Evolutionary conservation across 2,113 vertebrate genomes (phyloP).

Genomic region (Mobula birostris): DNA sequence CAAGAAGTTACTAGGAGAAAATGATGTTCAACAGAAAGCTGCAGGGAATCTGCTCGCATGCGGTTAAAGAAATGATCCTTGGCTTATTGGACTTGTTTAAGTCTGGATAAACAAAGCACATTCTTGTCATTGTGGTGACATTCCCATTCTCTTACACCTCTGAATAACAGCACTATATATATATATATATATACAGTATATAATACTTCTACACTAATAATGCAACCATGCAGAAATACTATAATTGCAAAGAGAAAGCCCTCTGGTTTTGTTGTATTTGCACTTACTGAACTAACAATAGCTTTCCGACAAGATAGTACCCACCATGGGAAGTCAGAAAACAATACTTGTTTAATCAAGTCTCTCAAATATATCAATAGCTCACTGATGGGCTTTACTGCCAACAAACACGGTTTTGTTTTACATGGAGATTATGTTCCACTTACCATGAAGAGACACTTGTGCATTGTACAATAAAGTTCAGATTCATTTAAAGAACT

Average conservation of each 20-base stretch:
- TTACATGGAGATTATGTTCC: not conserved
- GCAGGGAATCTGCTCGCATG: not conserved
- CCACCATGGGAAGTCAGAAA: not conserved
- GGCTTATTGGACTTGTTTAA: too few species aligned
- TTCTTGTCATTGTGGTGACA: not conserved
- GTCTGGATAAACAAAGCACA: not conserved
- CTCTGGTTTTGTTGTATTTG: not conserved
- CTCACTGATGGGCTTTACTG: not conserved
- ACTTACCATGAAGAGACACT: not conserved
- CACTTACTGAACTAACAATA: not conserved
- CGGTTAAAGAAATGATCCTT: too few species aligned
- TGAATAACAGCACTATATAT: not conserved
- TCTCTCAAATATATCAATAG: not conserved
- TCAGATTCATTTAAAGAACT: not conserved
- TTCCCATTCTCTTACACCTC: not conserved
- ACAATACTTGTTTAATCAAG: not conserved
- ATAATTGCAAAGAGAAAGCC: not conserved
- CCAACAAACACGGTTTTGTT: not conserved
- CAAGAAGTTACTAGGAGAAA: not conserved
- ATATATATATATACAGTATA: too few species aligned
- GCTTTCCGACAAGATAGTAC: not conserved
- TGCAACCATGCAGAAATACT: not conserved
- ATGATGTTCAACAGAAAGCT: not conserved
- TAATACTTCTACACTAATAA: not conserved
- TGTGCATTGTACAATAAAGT: not conserved